Conservation (phyloP, 2,797 vertebrate species). For the Loriculus beryllinus region DNA sequence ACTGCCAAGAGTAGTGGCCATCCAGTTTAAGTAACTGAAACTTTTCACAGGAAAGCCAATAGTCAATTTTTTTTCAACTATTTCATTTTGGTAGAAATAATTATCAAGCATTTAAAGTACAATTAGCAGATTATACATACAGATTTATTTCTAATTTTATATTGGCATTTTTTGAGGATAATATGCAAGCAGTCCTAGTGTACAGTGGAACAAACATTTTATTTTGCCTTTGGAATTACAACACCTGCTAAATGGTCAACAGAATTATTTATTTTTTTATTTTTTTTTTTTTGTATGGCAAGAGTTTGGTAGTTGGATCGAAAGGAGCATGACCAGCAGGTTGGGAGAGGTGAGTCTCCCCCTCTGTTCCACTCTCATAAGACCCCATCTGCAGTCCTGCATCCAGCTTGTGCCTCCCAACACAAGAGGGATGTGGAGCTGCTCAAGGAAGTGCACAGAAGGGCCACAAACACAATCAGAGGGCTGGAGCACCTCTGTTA, state of each 20-base stretch:
- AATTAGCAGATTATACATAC: background rate
- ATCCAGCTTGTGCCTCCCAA: background rate
- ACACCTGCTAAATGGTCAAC: background rate
- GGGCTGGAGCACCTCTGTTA: background rate
- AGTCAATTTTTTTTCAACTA: slow-evolving; percentile 6
- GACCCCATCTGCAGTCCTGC: background rate
- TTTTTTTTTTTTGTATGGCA: background rate
- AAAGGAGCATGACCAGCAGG: background rate
- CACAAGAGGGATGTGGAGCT: background rate
- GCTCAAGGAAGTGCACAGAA: rapidly evolving
- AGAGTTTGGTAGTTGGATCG: background rate
- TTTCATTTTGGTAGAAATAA: slow-evolving; percentile 48
- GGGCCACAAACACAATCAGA: background rate
- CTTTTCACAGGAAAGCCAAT: slow-evolving; percentile 31
- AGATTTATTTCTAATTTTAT: background rate
- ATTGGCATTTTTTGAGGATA: background rate
- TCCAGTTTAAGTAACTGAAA: slow-evolving; percentile 48
- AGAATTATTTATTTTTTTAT: rapidly evolving
- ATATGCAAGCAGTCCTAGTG: background rate
- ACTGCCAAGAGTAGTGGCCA: slow-evolving; percentile 8
- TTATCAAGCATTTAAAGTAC: slow-evolving; percentile 19
- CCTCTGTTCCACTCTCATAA: background rate
- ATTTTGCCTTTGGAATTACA: background rate
- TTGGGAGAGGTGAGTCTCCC: background rate
- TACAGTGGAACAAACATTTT: background rate